These are phyloP conservation scores for Craseonycteris thonglongyai DNA, from an alignment of 2,113 vertebrate genomes.

Conservation along the genomic window DNA sequence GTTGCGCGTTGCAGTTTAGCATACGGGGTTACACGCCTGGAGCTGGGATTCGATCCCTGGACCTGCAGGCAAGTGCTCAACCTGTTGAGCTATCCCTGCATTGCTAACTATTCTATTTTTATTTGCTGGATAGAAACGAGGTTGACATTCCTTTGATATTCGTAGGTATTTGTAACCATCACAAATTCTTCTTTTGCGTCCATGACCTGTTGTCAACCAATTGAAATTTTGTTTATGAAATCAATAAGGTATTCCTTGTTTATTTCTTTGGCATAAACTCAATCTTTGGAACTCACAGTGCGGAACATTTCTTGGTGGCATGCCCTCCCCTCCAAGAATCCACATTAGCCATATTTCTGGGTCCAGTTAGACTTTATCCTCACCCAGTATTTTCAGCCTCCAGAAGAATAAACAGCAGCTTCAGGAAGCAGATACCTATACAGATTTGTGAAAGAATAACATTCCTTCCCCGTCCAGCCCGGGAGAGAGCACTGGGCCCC, in stretches of 20 bases:
- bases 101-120: neutral
- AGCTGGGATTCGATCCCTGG: too few species aligned
- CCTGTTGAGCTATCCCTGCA: too few species aligned
- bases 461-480: neutral
- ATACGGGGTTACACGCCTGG: too few species aligned
- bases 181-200: neutral
- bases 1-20: too few species aligned
- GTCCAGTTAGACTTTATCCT: neutral
- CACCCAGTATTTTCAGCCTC: neutral
- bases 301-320: neutral
- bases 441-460: neutral
- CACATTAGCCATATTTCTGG: neutral
- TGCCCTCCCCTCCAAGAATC: neutral
- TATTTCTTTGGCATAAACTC: neutral
- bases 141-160: neutral
- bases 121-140: neutral
- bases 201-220: rapidly evolving
- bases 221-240: neutral
- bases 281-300: neutral
- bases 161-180: neutral
- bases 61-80: too few species aligned
- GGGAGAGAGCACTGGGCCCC: rapidly evolving
- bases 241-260: neutral
- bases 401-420: neutral
- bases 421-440: neutral